Base-by-base conservation (phyloP, 2,888 invertebrate species). In the Parelbella ahira region DNA sequence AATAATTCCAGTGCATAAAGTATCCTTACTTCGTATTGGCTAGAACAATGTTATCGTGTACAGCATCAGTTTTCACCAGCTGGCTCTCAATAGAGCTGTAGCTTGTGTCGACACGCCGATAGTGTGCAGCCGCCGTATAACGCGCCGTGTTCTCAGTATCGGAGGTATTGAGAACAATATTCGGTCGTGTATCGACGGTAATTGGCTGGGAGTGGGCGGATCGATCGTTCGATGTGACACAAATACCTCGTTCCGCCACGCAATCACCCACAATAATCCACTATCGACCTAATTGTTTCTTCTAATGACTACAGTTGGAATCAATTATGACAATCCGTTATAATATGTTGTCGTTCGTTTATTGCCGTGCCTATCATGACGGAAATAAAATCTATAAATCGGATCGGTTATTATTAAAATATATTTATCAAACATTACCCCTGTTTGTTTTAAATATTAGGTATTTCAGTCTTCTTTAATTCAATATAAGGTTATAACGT, bases 281-380 rank as follows among this genome's bases (percentile, higher is more conserved):
- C 76, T 70, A 74, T 71, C 75, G 68, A 76, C 74, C 73, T 79
- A 83, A 83, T 83, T 80, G 79, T 74, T 82, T 74, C 75, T 73
- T 74, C 72, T 75, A 75, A 76, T 74, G 70, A 74, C 72, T 64
- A 68, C 68, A 68, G 65, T 63, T 62, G 53, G 63, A 64, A 71
- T 66, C 68, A 73, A 75, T 74, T 77, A 70, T 60, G 61, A 60
- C 63, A 60, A 68, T 61, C 61, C 58, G 68, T 68, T 68, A 63
- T 58, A 48, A 56, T n/a, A n/a, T n/a, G 47, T 53, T 59, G 58
- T 56, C 56, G 56, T 58, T 65, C 56, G 56, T 63, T 59, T 56
- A 59, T 66, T 61, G 55, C 54, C 54, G 50, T 51, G 51, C 32
- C 49, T 47, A 51, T 56, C 58, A 56, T 45, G 18, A 44, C 44